Conservation (phyloP, 2,113 vertebrate genomes). For the Pseudonaja textilis region DNA sequence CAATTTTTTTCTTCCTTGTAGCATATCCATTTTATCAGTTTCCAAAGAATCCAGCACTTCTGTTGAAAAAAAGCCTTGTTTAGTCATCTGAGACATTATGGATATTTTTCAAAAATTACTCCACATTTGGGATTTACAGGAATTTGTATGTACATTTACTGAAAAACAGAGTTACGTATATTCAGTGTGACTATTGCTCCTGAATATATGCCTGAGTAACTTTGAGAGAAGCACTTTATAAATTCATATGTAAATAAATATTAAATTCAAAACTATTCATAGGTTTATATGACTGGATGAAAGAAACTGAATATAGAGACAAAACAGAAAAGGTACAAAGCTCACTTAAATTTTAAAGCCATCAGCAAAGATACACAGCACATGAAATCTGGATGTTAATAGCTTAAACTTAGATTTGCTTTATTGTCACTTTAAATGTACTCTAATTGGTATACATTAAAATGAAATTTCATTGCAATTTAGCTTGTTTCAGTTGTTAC, state of each 20-base stretch:
- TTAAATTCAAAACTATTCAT: not conserved
- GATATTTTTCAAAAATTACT: not conserved
- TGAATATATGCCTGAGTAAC: not conserved
- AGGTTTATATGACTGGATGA: not conserved
- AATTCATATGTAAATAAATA: not conserved
- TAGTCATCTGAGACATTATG: not conserved
- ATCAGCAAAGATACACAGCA: not conserved
- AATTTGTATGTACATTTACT: not conserved
- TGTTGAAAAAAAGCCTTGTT: not conserved
- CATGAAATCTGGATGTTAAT: not conserved
- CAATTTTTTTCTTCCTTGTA: not conserved
- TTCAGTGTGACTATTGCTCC: not conserved
- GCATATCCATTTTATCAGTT: not conserved
- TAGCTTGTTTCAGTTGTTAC: not conserved
- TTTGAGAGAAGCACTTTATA: not conserved
- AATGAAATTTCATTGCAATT: no score
- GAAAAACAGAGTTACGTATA: not conserved
- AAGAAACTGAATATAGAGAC: not conserved
- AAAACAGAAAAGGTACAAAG: not conserved
- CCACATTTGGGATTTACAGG: not conserved
- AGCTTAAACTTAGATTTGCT: no score
- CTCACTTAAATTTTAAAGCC: not conserved
- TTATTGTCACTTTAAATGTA: no score
- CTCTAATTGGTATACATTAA: no score
- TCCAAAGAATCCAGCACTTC: not conserved